These are phyloP conservation scores for Drosophila ambigua DNA, from an alignment of 1,140 invertebrate genomes.

Conservation along the genomic window DNA sequence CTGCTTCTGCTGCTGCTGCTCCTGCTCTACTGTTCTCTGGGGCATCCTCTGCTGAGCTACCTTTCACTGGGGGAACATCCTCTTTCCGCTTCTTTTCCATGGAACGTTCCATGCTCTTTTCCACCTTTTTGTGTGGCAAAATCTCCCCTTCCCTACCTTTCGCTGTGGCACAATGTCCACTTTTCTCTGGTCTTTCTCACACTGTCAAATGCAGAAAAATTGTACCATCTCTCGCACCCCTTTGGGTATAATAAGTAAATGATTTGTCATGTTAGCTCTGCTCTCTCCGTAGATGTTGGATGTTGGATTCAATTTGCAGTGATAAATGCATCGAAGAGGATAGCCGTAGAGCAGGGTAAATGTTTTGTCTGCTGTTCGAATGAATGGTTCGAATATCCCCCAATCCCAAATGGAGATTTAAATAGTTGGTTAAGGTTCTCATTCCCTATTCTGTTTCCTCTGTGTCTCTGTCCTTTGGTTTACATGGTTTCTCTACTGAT, in stretches of 20 bases:
- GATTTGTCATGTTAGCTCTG: constrained; percentile 69
- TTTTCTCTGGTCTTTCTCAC: not conserved
- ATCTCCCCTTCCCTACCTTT: not conserved
- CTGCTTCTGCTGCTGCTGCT: no score
- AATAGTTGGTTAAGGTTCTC: constrained; percentile 41
- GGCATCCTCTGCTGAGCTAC: not conserved
- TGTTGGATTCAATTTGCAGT: constrained; percentile 41
- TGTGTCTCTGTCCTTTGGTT: constrained; percentile 29
- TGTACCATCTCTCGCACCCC: not conserved
- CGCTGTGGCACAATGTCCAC: not conserved
- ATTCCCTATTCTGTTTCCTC: constrained; percentile 12
- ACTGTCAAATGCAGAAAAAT: constrained; percentile 43
- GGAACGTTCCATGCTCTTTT: not conserved
- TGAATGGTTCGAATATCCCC: constrained; percentile 11
- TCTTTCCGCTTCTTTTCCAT: not conserved
- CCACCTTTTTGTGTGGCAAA: not conserved
- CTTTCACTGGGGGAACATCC: not conserved
- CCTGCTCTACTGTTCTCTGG: not conserved
- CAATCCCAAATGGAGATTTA: constrained; percentile 43
- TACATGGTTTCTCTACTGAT: no score
- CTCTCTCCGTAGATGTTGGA: constrained; percentile 7
- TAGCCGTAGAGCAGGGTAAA: constrained; percentile 15
- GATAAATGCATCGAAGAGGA: constrained; percentile 32
- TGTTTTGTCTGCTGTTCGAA: constrained; percentile 1
- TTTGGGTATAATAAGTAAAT: constrained; percentile 67